Base-by-base conservation (phyloP, 1,140 invertebrate genomes). In the Orchestia grillus region DNA sequence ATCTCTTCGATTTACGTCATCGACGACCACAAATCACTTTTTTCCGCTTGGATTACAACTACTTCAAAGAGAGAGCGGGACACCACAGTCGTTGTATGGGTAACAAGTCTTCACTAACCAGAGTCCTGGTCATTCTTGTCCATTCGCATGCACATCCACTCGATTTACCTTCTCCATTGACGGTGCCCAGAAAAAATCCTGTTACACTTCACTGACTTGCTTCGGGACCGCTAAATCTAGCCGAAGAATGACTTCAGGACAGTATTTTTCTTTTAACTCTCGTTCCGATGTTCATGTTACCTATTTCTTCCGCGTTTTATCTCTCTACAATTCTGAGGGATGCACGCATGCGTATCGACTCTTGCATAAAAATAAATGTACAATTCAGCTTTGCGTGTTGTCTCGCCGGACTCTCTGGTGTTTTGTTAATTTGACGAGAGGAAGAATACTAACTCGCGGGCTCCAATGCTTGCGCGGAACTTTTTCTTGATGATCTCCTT, bases 191-290 rank as follows among this genome's bases (percentile, higher is more conserved):
- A 90, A 90, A 44, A 44, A 90, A 90, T 90, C 36, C 88, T 90
- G 88, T 90, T 90, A 90, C 88, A 90, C 88, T 90, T 44, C 88
- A 90, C 88, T 90, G 88, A 90, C 88, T 90, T 90, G 88, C 88
- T 90, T 90, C 88, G 41, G 43, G 88, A 90, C 36, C 43, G n/a
- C 28, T 41, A 90, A 90, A 90, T 90, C 43, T 41, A 41, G 88
- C 28, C 43, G 15, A 41, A 11, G n/a, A 42, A 90, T 90, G 88
- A 90, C 88, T 90, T 41, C 88, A 90, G 88, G 41, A 90, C 88
- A 90, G 88, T 90, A 90, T 90, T 90, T 90, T 44, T 90, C 41
- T 42, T 41, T 42, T 41, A 90, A 90, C 88, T 42, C 41, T 44
- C n/a, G 88, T 90, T 90, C 43, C 88, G 28, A 44, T 41, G 41